These are phyloP conservation scores for Drosophila lini DNA, from an alignment of 1,140 invertebrate species.

Conservation along the genomic window DNA sequence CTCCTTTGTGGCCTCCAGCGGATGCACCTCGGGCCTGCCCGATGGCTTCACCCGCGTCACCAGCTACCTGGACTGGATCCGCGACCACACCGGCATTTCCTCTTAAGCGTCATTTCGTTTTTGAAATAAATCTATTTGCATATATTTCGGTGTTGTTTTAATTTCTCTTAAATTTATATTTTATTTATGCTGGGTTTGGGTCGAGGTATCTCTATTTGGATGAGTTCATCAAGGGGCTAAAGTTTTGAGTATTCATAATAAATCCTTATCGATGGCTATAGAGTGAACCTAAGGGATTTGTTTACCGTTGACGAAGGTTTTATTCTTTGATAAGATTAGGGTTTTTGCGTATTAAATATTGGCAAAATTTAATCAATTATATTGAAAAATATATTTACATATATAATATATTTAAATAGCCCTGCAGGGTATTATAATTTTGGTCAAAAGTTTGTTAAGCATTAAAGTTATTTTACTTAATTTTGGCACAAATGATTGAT, in stretches of 20 bases:
- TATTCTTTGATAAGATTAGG: slow-evolving; percentile 11
- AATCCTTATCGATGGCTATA: background rate
- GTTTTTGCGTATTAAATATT: slow-evolving; percentile 10
- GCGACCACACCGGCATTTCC: slow-evolving; percentile 55
- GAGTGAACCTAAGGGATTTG: background rate
- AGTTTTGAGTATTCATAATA: too few species aligned
- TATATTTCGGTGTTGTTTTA: background rate
- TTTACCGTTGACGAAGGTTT: background rate
- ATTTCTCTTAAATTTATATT: accelerated
- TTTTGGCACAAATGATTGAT: too few species aligned
- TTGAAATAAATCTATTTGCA: slow-evolving; percentile 5
- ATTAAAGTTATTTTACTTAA: too few species aligned
- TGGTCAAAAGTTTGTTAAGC: too few species aligned
- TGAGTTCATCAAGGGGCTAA: too few species aligned
- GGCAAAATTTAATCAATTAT: background rate
- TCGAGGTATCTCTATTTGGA: background rate
- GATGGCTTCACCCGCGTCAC: slow-evolving; percentile 85
- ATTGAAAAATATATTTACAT: background rate
- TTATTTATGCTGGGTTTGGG: background rate
- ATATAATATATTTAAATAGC: background rate
- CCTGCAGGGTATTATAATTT: too few species aligned
- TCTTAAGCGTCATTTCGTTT: slow-evolving; percentile 14
- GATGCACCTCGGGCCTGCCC: slow-evolving; percentile 69
- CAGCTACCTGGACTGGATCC: slow-evolving; percentile 86
- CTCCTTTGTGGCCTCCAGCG: slow-evolving; percentile 56